These are phyloP conservation scores for Clarias magur DNA, from an alignment of 2,113 vertebrate species.

Conservation along the genomic window DNA sequence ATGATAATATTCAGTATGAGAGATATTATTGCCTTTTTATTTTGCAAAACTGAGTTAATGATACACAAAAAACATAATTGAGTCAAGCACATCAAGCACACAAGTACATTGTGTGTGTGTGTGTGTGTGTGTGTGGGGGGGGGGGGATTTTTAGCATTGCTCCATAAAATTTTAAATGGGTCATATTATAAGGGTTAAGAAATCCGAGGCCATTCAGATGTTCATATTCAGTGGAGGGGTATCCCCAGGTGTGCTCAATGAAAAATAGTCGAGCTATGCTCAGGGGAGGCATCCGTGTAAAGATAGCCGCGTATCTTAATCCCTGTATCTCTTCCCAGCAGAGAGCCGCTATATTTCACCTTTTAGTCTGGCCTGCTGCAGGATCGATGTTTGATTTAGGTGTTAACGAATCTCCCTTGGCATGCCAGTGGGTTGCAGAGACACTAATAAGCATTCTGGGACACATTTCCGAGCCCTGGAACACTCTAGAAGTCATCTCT, in stretches of 20 bases:
- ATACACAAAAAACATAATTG: neutral
- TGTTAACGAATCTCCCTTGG: constrained; percentile 34
- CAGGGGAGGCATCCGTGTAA: constrained; percentile 17
- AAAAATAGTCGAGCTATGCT: constrained; percentile 3
- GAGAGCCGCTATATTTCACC: constrained; percentile 30
- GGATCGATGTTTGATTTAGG: constrained; percentile 47
- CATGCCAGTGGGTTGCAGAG: constrained; percentile 27
- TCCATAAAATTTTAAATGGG: neutral
- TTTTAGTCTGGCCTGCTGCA: constrained; percentile 19
- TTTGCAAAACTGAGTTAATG: too few relatives aligned
- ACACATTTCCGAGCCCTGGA: constrained; percentile 21
- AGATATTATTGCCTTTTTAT: too few relatives aligned
- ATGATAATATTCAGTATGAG: too few relatives aligned
- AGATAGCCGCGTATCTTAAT: neutral
- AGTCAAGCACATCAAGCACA: neutral
- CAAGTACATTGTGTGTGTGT: neutral
- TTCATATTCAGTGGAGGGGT: constrained; percentile 16
- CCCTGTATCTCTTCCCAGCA: constrained; percentile 41
- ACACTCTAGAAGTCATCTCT: constrained; percentile 43
- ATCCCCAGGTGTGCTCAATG: neutral
- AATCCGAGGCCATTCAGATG: constrained; percentile 15
- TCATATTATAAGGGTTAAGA: neutral
- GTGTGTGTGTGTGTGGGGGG: too few relatives aligned
- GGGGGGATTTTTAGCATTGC: neutral
- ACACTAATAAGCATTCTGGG: constrained; percentile 48